Conservation (phyloP, 37 sponge, comb jelly and placozoan species). For the Beroe ovata region DNA sequence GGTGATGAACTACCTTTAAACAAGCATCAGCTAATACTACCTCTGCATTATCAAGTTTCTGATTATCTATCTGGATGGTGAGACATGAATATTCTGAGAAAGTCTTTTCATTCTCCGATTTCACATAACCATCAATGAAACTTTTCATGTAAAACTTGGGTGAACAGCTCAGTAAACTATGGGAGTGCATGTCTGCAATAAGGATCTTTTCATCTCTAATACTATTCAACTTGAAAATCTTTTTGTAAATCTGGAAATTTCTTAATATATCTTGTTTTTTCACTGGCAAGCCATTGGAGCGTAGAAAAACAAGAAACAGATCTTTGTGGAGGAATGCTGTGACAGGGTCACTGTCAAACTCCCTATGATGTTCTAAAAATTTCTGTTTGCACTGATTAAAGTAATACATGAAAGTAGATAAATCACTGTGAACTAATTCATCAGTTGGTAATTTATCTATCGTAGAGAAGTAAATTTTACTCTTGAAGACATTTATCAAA, state of each 20-base stretch:
- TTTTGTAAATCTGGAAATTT: not conserved
- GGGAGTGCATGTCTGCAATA: not conserved
- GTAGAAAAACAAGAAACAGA: slow-evolving; percentile 9
- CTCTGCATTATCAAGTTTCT: not conserved
- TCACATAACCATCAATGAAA: not conserved
- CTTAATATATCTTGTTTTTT: not conserved
- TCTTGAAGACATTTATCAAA: not conserved
- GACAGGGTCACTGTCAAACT: not conserved
- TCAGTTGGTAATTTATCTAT: slow-evolving; percentile 7
- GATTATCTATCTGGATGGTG: not conserved
- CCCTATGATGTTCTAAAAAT: not conserved
- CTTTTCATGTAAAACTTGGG: not conserved
- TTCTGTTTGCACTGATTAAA: slow-evolving; percentile 43
- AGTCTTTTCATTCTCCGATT: not conserved
- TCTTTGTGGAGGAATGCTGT: not conserved
- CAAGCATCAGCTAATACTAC: not conserved
- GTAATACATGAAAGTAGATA: slow-evolving; percentile 5
- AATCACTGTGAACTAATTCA: slow-evolving; percentile 31
- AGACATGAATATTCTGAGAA: not conserved
- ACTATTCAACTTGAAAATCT: not conserved
- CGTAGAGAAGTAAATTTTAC: not conserved
- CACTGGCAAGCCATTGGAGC: not conserved
- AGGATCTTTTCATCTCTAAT: not conserved
- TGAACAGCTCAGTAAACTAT: not conserved
- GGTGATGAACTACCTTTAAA: not conserved